Base-by-base conservation (phyloP, 1,140 invertebrate genomes). In the Rhopalosiphum padi region DNA sequence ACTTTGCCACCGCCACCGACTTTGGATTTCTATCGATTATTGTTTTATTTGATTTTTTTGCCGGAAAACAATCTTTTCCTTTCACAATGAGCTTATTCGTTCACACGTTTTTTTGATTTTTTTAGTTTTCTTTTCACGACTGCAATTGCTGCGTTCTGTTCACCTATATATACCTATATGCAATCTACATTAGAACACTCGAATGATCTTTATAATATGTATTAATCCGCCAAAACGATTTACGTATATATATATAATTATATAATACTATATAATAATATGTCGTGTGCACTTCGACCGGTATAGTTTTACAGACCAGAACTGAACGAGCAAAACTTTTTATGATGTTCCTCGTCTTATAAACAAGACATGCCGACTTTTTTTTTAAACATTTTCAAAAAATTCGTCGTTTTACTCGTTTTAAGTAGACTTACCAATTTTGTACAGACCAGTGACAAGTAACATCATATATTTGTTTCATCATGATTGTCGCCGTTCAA, bases 21-120 rank as follows among this genome's bases (percentile, higher is more conserved):
- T 46, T 92, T 23, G 48, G 91, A 85, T 85, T 93, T 55, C 46
- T 86, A 93, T 93, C 43, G 82, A 92, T 92, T 92, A 85, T 92
- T 35, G 15, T 25, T 86, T 86, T 82, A 6, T 21, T 46, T 25
- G 37, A 41, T 46, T 85, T 85, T 48, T 87, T 46, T 23, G 25
- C 30, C 46, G 43, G 2, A 51, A 88, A 88, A 35, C 3, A 51
- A 88, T 25, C n/a, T 37, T 82, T 37, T 21, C 60, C 30, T 30
- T 68, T 77, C 15, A 18, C 18, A n/a, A 68, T 25, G 30, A 21
- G 77, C 15, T 82, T n/a, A n/a, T n/a, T 22, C 18, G 35, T 37
- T 22, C 35, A 7, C 2, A 83, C 7, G 4, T 37, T 37, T 83
- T 23, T 37, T 83, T 83, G n/a, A n/a, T n/a, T 77, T 18, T 77